Evolutionary conservation across 2,113 vertebrate genomes (phyloP).

Genomic region (Psophia crepitans): DNA sequence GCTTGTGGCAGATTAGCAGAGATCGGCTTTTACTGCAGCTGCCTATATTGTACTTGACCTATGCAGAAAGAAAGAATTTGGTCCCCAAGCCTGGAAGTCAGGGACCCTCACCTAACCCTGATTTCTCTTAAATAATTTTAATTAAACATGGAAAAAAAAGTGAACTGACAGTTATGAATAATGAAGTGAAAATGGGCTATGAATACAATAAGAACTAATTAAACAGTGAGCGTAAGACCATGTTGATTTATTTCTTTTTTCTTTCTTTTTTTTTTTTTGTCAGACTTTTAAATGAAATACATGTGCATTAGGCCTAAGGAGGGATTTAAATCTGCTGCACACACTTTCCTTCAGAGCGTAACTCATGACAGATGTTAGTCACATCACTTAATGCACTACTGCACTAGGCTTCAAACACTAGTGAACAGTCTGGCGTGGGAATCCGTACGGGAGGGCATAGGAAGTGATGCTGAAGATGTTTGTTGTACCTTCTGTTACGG

Average conservation of each 20-base stretch:
- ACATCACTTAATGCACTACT: background rate
- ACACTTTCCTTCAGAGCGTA: background rate
- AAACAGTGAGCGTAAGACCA: constrained; percentile 27
- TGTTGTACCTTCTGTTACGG: background rate
- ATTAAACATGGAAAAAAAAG: constrained; percentile 28
- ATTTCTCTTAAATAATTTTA: constrained; percentile 47
- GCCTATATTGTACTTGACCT: background rate
- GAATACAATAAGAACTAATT: constrained; percentile 57
- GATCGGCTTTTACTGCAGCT: constrained; percentile 33
- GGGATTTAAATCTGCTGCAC: constrained; percentile 29
- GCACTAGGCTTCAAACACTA: background rate
- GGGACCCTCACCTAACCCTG: background rate
- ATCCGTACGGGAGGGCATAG: background rate
- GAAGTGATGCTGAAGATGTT: background rate
- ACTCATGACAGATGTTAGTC: constrained; percentile 14
- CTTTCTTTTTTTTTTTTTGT: background rate
- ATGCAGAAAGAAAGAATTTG: background rate
- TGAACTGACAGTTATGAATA: constrained; percentile 38
- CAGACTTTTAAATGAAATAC: constrained; percentile 54
- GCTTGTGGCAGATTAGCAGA: background rate
- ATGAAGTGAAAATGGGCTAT: constrained; percentile 42
- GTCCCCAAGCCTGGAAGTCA: constrained; percentile 7
- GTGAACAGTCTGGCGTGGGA: background rate
- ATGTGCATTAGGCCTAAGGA: constrained; percentile 25
- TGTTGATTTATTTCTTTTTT: background rate